Evolutionary conservation across 2,888 invertebrate genomes (phyloP).

Genomic region (Steinernema scapterisci): DNA sequence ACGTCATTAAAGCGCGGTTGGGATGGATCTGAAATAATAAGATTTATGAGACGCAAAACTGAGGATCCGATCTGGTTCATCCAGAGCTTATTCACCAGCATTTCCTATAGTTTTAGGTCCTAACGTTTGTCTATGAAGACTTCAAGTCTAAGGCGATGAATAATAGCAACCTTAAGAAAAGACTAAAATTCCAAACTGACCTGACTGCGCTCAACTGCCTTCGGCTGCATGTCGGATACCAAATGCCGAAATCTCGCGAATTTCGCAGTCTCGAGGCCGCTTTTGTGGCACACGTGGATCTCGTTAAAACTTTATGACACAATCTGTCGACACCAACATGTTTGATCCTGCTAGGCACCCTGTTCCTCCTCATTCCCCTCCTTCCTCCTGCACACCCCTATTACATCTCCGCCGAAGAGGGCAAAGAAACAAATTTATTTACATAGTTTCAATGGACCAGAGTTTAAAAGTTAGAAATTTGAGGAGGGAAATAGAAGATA

Average conservation of each 20-base stretch:
- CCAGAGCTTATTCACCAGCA: too few species aligned
- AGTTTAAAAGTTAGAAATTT: background rate
- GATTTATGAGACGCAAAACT: too few species aligned
- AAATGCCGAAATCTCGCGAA: slow-evolving; percentile 5
- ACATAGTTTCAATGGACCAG: slow-evolving; percentile 13
- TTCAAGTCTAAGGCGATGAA: too few species aligned
- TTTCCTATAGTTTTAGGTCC: too few species aligned
- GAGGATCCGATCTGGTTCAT: too few species aligned
- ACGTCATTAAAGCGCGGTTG: too few species aligned
- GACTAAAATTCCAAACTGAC: background rate
- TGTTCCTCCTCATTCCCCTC: background rate
- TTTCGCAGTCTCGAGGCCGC: background rate
- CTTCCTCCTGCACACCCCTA: background rate
- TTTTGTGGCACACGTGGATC: slow-evolving; percentile 21
- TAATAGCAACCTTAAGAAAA: background rate
- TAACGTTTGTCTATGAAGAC: too few species aligned
- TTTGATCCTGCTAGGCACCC: too few species aligned
- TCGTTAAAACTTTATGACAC: slow-evolving; percentile 31
- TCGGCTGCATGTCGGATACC: slow-evolving; percentile 1
- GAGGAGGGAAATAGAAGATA: background rate
- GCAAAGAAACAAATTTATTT: slow-evolving; percentile 6
- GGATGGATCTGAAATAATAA: too few species aligned
- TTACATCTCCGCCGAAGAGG: background rate
- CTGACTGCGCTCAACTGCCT: slow-evolving; percentile 15
- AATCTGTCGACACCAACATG: slow-evolving; percentile 18